Percentiles rank a stretch among this genome's conserved stretches.
Conservation (phyloP, 1,140 invertebrate species). For the Caerostris extrusa region DNA sequence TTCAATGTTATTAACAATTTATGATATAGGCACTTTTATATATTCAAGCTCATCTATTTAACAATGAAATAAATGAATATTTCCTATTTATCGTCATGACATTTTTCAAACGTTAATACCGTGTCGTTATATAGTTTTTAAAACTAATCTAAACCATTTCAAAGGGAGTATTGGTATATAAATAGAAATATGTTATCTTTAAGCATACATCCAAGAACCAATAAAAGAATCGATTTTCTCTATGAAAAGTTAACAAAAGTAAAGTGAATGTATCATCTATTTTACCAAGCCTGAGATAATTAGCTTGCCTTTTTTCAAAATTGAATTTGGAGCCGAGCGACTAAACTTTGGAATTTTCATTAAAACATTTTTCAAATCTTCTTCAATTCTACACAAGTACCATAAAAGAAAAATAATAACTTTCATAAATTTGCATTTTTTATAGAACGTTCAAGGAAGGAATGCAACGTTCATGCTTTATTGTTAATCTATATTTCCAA, state of each 20-base stretch:
- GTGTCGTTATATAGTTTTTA: too few species aligned
- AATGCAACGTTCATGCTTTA: constrained; percentile 14
- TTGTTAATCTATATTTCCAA: constrained; percentile 68
- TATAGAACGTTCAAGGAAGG: background rate
- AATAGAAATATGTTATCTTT: too few species aligned
- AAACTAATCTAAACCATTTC: too few species aligned
- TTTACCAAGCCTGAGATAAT: background rate
- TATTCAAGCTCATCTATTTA: too few species aligned
- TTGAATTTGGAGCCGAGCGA: constrained; percentile 7
- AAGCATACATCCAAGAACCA: too few species aligned
- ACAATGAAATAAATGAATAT: too few species aligned
- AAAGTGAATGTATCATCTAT: background rate
- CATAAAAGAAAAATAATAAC: constrained; percentile 13
- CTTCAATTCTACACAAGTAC: background rate
- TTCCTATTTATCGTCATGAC: too few species aligned
- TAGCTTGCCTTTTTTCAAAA: constrained; percentile 2
- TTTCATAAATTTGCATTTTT: constrained; percentile 24
- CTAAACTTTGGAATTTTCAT: background rate
- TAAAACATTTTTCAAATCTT: constrained; percentile 5
- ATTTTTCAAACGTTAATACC: too few species aligned
- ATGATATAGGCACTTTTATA: too few species aligned
- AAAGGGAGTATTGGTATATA: too few species aligned
- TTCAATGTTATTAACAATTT: too few species aligned
- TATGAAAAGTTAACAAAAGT: background rate
- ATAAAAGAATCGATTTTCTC: too few species aligned